These are phyloP conservation scores for Egretta garzetta DNA, from an alignment of 2,113 vertebrate species.

Conservation along the genomic window DNA sequence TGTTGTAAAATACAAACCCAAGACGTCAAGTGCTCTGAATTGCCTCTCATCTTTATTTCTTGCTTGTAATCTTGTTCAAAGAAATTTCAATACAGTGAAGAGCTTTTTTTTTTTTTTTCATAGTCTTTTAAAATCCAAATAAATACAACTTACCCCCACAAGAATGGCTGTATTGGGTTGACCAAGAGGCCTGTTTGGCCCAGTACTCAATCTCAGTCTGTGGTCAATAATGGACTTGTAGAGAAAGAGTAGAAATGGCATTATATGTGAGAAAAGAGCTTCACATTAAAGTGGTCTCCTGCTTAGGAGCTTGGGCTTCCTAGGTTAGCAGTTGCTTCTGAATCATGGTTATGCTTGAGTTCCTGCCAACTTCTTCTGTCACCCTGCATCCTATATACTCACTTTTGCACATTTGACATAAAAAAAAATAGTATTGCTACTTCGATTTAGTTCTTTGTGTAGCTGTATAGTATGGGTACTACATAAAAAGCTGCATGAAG, in stretches of 20 bases:
- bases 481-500: background rate
- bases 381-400: background rate
- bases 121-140: background rate
- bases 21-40: background rate
- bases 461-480: background rate
- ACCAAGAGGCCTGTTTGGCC: background rate
- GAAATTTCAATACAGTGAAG: background rate
- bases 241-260: background rate
- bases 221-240: background rate
- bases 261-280: background rate
- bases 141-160: background rate
- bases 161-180: background rate
- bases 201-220: background rate
- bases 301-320: background rate
- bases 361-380: background rate
- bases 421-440: background rate
- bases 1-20: background rate
- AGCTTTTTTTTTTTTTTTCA: background rate
- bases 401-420: background rate
- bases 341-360: rapidly evolving
- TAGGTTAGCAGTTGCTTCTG: background rate
- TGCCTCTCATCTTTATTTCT: background rate
- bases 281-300: background rate
- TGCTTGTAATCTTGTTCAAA: background rate
- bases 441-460: background rate